These are phyloP conservation scores for Callionymus lyra DNA, from an alignment of 2,113 vertebrate species.

Conservation along the genomic window DNA sequence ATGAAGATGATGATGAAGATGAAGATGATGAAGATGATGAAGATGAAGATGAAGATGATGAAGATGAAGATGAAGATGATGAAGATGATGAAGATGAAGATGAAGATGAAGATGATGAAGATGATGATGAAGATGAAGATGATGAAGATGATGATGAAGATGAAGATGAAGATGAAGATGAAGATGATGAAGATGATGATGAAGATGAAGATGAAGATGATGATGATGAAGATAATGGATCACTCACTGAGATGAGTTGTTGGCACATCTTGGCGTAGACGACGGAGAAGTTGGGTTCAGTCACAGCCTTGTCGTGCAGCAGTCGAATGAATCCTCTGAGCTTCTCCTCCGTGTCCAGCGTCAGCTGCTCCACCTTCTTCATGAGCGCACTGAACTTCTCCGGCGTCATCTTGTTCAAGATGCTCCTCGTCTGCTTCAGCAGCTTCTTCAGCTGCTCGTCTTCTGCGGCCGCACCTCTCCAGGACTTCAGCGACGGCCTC, in stretches of 20 bases:
- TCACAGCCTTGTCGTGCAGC: slow-evolving; percentile 96
- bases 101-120: too few species aligned
- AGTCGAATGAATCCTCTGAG: slow-evolving; percentile 95
- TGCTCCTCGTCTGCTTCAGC: slow-evolving; percentile 89
- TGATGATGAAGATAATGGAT: neutral
- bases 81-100: too few species aligned
- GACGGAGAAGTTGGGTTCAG: slow-evolving; percentile 94
- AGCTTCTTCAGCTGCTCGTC: slow-evolving; percentile 72
- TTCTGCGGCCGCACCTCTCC: slow-evolving; percentile 15
- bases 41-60: too few species aligned
- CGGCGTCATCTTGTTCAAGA: slow-evolving; percentile 94
- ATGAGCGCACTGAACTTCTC: slow-evolving; percentile 97
- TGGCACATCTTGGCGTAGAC: slow-evolving; percentile 98
- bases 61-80: too few species aligned
- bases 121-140: too few species aligned
- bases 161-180: too few species aligned
- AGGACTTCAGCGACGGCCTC: slow-evolving; percentile 78
- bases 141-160: too few species aligned
- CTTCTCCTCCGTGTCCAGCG: slow-evolving; percentile 90
- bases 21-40: too few species aligned
- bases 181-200: too few species aligned
- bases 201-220: slow-evolving; percentile 23
- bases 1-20: too few species aligned
- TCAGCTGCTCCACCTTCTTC: slow-evolving; percentile 91
- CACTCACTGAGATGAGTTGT: slow-evolving; percentile 89